Evolutionary conservation across 1,140 invertebrate genomes (phyloP), one percentile per base, ranked within the genome.

Genomic region (Tyrophagus putrescentiae): DNA sequence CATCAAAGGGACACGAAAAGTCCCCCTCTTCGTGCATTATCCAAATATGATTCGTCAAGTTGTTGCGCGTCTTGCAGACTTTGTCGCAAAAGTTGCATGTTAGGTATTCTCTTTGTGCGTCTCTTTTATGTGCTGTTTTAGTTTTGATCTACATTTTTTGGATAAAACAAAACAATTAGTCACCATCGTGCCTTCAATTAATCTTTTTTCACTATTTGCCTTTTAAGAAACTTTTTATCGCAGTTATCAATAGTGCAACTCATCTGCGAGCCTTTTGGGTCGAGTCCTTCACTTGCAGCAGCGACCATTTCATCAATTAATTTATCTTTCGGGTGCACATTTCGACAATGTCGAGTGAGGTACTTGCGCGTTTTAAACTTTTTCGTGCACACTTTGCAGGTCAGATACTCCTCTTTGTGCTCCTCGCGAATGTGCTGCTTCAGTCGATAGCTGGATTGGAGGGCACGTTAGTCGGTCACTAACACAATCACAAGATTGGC

Each of bases 1-100:
- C 28, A 32, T 54, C 52, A 54, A 54, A 54, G 3, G 52, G 13
- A 13, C 52, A 54, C 13, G n/a, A 11, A 13, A 27, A 54, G n/a
- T 54, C 52, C 9, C 52, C 52, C 13, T 54, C 52, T 54, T 54
- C 52, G 25, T 54, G 52, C 52, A 54, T 54, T 3, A 54, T 54
- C 52, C 52, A 54, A 31, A 54, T 54, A 25, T 54, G 52, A 54
- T 54, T 54, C 4, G 52, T 54, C 2, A 54, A 23, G 25, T 32
- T 54, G 25, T 54, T 54, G 1, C 52, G 25, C 13, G 52, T 54
- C 4, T 13, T 13, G 25, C 52, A 54, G 21, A 54, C 2, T 54
- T 54, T 54, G 27, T 54, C 52, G 25, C 52, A 54, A 33, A 54
- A 54, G 18, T 54, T 54, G 21, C 52, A 54, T 1, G 52, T 54